Evolutionary conservation across 1,140 invertebrate species (phyloP).

Genomic region (Adoxophyes honmai): DNA sequence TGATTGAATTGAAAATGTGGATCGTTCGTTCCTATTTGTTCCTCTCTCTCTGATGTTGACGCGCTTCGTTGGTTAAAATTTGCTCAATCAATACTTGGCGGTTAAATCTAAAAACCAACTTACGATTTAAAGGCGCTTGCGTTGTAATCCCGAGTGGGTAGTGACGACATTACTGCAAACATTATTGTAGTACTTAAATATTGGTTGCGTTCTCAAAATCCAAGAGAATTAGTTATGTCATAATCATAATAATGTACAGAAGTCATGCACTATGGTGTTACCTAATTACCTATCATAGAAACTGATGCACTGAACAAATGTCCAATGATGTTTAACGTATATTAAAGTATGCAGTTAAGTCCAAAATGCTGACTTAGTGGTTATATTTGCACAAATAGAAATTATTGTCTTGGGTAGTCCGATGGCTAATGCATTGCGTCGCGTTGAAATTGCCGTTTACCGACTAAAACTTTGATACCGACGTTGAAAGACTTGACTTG

Average conservation of each 20-base stretch:
- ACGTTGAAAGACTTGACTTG: too few species aligned
- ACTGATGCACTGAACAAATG: constrained; percentile 37
- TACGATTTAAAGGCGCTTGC: neutral
- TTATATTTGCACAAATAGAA: constrained; percentile 14
- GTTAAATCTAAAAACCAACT: constrained; percentile 21
- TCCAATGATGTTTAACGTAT: constrained; percentile 21
- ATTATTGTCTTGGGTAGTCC: constrained; percentile 1
- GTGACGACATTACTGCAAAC: constrained; percentile 6
- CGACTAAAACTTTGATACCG: too few species aligned
- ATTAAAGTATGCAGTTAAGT: constrained; percentile 17
- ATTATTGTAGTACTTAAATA: constrained; percentile 13
- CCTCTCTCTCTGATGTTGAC: constrained; percentile 48
- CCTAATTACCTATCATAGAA: constrained; percentile 53
- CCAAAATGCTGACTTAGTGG: constrained; percentile 9
- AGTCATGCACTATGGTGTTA: constrained; percentile 31
- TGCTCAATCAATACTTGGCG: constrained; percentile 63
- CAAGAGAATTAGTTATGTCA: constrained; percentile 17
- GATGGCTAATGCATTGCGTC: neutral
- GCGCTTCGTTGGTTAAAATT: constrained; percentile 59
- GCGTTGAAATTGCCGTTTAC: too few species aligned
- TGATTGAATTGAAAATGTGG: constrained; percentile 43
- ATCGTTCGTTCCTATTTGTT: constrained; percentile 65
- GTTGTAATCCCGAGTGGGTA: constrained; percentile 6
- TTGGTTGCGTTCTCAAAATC: neutral
- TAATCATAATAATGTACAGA: constrained; percentile 15